Conservation (phyloP, 2,888 invertebrate species). For the Noctua fimbriata region DNA sequence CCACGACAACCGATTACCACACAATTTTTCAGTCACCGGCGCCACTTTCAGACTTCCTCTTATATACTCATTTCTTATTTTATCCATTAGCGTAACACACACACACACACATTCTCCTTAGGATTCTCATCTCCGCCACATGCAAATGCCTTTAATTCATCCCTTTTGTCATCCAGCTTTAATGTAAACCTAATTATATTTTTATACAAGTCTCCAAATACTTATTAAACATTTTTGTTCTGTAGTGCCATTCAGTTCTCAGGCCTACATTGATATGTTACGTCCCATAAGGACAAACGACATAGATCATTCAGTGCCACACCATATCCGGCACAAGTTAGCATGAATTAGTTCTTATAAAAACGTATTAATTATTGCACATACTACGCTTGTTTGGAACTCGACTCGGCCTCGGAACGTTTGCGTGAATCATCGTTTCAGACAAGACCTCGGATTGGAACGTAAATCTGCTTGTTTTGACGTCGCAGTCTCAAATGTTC, state of each 20-base stretch:
- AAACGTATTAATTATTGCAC: constrained; percentile 49
- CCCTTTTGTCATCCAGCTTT: no score
- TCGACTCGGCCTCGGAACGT: constrained; percentile 49
- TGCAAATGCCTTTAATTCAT: no score
- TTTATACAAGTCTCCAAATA: background rate
- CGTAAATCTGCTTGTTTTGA: constrained; percentile 45
- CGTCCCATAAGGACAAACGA: constrained; percentile 36
- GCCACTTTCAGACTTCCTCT: no score
- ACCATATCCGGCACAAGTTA: constrained; percentile 45
- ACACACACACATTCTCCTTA: no score
- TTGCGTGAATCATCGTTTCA: constrained; percentile 56
- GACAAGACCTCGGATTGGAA: constrained; percentile 52
- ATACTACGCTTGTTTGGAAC: constrained; percentile 34
- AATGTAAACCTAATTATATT: background rate
- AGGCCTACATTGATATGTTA: constrained; percentile 4
- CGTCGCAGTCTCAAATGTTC: constrained; percentile 41
- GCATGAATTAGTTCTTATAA: constrained; percentile 40
- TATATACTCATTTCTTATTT: no score
- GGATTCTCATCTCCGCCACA: no score
- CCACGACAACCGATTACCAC: no score
- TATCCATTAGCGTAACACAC: no score
- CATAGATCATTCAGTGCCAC: constrained; percentile 34
- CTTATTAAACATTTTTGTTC: background rate
- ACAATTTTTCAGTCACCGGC: no score
- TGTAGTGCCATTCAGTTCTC: constrained; percentile 18